Evolutionary conservation across 2,113 vertebrate species (phyloP), one percentile per base, ranked within the genome.

Genomic region (Passer domesticus): DNA sequence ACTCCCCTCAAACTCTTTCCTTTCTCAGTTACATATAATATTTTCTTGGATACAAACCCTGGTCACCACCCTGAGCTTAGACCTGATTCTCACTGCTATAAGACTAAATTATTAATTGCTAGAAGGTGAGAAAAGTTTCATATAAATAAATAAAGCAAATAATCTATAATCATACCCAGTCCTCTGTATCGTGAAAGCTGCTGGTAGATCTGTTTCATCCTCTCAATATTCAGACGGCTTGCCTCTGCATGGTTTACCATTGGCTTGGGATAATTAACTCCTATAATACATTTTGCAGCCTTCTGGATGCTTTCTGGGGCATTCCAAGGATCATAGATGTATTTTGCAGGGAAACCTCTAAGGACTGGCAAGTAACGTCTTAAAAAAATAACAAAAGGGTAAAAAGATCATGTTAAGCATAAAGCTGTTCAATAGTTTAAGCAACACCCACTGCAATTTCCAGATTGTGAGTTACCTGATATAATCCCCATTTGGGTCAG

Each of bases 161-260:
- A 41, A 43, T 30, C 23, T 74, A 15, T 19, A 35, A 23, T 70
- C 98, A 84, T 98, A 99, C 99, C 98, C 17, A 99, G 98, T 92
- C 99, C 99, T 96, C 98, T 98, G 90, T 99, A 99, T 96, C 98
- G 97, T 62, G 99, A 99, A 49, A 99, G 98, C 95, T 99, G 99
- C 96, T 99, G 99, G 96, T 99, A 99, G 91, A 99, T 99, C 95
- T 99, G 99, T 95, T 99, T 99, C 99, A 99, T 99, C 64, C 99
- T 98, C 92, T 99, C 99, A 20, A 99, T 99, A 93, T 99, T 99
- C 96, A 99, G 96, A 63, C 99, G 98, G 91, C 99, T 99, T 90
- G 98, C 98, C 92, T 99, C 98, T 1, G 99, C 99, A 15, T 99
- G 99, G 95, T 99, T 98, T 88, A 99, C 99, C 99, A 99, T 99